Evolutionary conservation across 2,797 vertebrate genomes (phyloP), one percentile per base, ranked within the genome.

Genomic region (Poecilia wingei): DNA sequence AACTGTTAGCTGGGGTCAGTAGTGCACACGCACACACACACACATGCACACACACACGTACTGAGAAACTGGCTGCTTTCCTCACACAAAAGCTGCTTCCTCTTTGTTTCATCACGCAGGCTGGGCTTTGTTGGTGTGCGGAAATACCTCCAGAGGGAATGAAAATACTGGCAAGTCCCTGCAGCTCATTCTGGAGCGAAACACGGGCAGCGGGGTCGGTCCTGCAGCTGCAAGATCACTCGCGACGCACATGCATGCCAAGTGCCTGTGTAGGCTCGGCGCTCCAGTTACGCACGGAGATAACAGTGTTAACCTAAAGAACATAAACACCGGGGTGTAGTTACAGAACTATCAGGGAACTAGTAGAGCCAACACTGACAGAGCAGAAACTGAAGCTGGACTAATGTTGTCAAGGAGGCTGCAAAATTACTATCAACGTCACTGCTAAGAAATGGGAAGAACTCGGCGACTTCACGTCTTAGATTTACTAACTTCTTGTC

Each of bases 71-170:
- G 85, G 84, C 88, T 90, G 87, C 86, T 88, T 87, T 91, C 85
- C 87, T 91, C 85, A 95, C 91, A 96, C 91, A 96, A 94, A 95
- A 94, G 93, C 93, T 86, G 92, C 92, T 95, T 95, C 95, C 94
- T 95, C 92, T 92, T 82, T 41, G 87, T 95, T 95, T 96, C 93
- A 95, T 93, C 93, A 91, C 87, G 88, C 93, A 84, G 88, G 88
- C 92, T 85, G 82, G 87, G 91, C 94, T 96, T 96, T 96, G 95
- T 96, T 95, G 93, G 89, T 84, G 90, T 91, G 92, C 93, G 95
- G 95, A 96, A 96, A 96, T 96, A 94, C 95, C 95, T 96, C 91
- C 84, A 94, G 93, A 95, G 93, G 92, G 94, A 96, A 96, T 95
- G 94, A 96, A 96, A 96, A 96, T 95, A 96, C 91, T 94, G 95